Base-by-base conservation (phyloP, 2,797 vertebrate species). In the Mormyrops attenuatus region DNA sequence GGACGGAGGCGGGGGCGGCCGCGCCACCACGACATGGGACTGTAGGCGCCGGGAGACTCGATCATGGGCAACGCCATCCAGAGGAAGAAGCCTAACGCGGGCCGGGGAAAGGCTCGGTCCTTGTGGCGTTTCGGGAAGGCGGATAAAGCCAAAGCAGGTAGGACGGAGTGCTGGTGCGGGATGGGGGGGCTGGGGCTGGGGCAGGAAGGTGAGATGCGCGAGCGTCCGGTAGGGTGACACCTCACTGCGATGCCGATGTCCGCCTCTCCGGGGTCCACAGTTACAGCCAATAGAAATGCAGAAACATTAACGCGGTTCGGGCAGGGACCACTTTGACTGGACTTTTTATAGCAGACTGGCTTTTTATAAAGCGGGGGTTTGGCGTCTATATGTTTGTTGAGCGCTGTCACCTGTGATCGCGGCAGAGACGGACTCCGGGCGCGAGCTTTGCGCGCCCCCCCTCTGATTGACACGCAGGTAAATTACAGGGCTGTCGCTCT, bases 51-150 rank as follows among this genome's bases (percentile, higher is more conserved):
- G 87, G 92, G 89, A 88, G 88, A 87, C 91, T 91, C 91, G 91
- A 91, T 88, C 22, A 97, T 97, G 96, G 96, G 96, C 87, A 97
- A 96, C 94, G 94, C 92, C 90, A 66, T 95, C 93, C 86, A 82
- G 52, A 96, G 94, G 92, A 96, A 95, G 91, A 96, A 93, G 26
- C 9, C 86, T 3, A 90, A 92, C 57, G 82, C 90, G 2, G 89
- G 50, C 26, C 38, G 89, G 57, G 92, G 91, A 88, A 69, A 95
- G 92, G 91, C 66, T 90, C 22, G 93, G 92, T 87, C 90, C 91
- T 90, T 92, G 88, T 95, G 95, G 95, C 91, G 92, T 82, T 94
- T 95, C 87, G 94, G 94, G 90, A 92, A 82, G 50, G 84, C 88
- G 88, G 93, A 95, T 69, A 96, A 95, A 91, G 63, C 88, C 60